Base-by-base conservation (phyloP, 2,113 vertebrate genomes). In the Clarias magur region DNA sequence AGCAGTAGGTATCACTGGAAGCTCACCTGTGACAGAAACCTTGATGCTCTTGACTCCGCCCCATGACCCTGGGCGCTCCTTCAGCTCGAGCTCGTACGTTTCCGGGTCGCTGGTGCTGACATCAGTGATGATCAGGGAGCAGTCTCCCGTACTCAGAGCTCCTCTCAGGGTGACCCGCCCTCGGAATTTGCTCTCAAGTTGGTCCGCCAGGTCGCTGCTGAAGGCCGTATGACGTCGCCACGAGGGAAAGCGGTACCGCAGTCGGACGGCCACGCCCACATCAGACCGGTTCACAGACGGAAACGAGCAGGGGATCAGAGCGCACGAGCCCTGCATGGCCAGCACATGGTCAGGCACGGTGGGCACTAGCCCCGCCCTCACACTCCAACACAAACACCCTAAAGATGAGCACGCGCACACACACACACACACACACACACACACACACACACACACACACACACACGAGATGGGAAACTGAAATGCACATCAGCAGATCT, bases 281-380 rank as follows among this genome's bases (percentile, higher is more conserved):
- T 60, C 2, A 7, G 84, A 0, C 30, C 62, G 63, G 56, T 63
- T 63, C 2, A 42, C 48, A 57, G 67, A 54, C 2, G 89, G 88
- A 91, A 95, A 95, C 8, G 94, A 94, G 92, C 96, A 96, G 67
- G 95, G 95, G 53, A 96, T 92, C 88, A 96, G 86, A 67, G 94
- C 93, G 8, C 96, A 96, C 21, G 95, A 95, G 80, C 95, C 95
- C 56, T 82, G 88, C 62, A 94, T 65, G 0, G 93, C 95, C 4
- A 82, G 86, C 79, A 96, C 92, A 2, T 38, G 87, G 8, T 87
- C 92, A 0, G 95, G 95, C 70, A 92, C 89, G 0, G 91, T 91
- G 62, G 91, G 91, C 8, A 92, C 88, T 0, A 78, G 27, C 2
- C 91, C 59, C 54, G 83, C 88, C 34, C 88, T 84, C 2, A 5